Base-by-base conservation (phyloP, 2,797 vertebrate genomes). In the Silurus aristotelis region DNA sequence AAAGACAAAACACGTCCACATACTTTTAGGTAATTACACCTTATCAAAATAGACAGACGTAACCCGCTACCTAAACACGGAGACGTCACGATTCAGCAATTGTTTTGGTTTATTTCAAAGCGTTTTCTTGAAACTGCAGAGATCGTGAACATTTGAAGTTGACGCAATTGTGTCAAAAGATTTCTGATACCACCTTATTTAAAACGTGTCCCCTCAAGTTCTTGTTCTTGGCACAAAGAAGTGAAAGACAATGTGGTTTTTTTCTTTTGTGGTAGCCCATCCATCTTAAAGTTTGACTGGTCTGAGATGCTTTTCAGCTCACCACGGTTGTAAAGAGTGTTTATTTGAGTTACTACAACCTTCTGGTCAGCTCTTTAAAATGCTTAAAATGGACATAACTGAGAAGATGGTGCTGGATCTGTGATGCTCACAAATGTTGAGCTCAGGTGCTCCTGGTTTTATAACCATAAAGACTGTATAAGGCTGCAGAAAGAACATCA, bases 1-100 rank as follows among this genome's bases (percentile, higher is more conserved):
- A 55, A 56, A 77, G 46, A 80, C 43, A 75, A 76, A 83, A 77
- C 52, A 77, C 46, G 55, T 17, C 63, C 61, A 77, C 73, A 77
- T 77, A 66, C 61, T 77, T 84, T 25, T 14, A 77, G n/a, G 19
- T 56, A 66, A 83, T 84, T 55, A 77, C 73, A 77, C 48, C 43
- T 77, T 55, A 66, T 31, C 56, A 67, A 66, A 66, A 66, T n/a
- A 72, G 72, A 77, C 72, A 46, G 15, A 67, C 46, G 52, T 27
- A 7, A 63, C 67, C 14, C 79, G 55, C 63, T 68, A 55, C 64
- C 48, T 64, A 55, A 80, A 81, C 79, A 81, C 6, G 17, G 64
- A 52, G 78, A 52, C 12, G 38, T 61, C 58, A 61, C 19, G 27
- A 77, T 31, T 58, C 25, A 38, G 58, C 73, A 58, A 20, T 31